These are phyloP conservation scores for Drosophila ironensis DNA, from an alignment of 1,140 invertebrate species.

Conservation along the genomic window DNA sequence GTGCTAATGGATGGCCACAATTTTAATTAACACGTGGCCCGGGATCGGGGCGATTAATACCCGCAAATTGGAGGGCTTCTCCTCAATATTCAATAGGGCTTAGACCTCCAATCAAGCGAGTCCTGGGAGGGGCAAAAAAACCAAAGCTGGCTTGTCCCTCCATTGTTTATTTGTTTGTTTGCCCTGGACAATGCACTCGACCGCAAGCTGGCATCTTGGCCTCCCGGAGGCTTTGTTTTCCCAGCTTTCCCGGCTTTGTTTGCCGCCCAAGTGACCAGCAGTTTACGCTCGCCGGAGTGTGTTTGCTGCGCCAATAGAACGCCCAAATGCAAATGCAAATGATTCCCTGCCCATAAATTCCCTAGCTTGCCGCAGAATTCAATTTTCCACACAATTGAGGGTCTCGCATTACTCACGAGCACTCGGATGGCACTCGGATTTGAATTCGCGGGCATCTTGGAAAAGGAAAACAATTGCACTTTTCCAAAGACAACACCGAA, in stretches of 20 bases:
- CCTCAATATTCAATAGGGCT: no score
- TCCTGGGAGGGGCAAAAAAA: no score
- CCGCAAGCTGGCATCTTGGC: conserved; percentile 40
- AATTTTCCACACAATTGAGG: conserved; percentile 60
- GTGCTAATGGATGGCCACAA: conserved; percentile 54
- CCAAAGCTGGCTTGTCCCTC: no score
- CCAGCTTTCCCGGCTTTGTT: conserved; percentile 16
- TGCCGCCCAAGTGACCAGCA: conserved; percentile 25
- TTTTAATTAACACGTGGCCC: conserved; percentile 57
- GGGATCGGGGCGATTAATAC: conserved; percentile 1
- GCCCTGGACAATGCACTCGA: conserved; percentile 15
- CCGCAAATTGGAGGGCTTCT: no score
- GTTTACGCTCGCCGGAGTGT: conserved; percentile 4
- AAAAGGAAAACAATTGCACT: conserved; percentile 47
- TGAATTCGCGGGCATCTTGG: conserved; percentile 26
- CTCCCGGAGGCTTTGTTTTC: conserved; percentile 5
- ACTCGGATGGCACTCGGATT: conserved; percentile 1
- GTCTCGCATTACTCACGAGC: conserved; percentile 34
- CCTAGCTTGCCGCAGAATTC: conserved; percentile 34
- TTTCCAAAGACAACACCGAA: conserved; percentile 48
- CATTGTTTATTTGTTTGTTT: conserved; percentile 41
- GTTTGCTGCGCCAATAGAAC: conserved; percentile 32
- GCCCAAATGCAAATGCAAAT: conserved; percentile 44
- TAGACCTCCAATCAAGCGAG: no score
- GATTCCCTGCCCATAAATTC: conserved; percentile 20